phyloP scores from a whole-genome alignment of 2,113 vertebrate species.

The Zingel zingel region DNA sequence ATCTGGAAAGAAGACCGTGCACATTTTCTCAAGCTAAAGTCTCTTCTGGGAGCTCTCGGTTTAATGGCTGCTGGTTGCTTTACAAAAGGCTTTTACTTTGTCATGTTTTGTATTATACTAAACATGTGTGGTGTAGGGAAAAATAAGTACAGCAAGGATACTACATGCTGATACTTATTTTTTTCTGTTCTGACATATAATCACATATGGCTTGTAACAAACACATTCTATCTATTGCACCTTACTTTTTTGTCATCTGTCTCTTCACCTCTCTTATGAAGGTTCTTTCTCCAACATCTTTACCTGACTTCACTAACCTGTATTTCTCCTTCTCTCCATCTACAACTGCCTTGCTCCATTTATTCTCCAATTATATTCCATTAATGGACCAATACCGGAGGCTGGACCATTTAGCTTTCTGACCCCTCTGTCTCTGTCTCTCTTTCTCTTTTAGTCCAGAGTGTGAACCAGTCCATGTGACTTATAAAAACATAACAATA shows the following conservation, averaged over 20 bases:
- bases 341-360: conserved; percentile 48
- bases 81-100: conserved; percentile 18
- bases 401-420: conserved; percentile 35
- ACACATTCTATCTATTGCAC: not conserved
- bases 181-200: not conserved
- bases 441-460: not conserved
- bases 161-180: not conserved
- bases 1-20: conserved; percentile 13
- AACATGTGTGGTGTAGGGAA: not conserved
- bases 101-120: not conserved
- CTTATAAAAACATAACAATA: not conserved
- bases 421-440: conserved; percentile 14
- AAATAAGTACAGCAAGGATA: not conserved
- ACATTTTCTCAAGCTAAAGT: conserved; percentile 22
- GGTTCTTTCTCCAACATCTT: conserved; percentile 5
- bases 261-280: not conserved
- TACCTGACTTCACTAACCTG: conserved; percentile 1
- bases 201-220: not conserved
- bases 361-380: conserved; percentile 59
- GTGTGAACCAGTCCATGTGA: not conserved
- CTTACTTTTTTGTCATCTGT: not conserved
- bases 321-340: not conserved
- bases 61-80: conserved; percentile 35
- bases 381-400: conserved; percentile 36
- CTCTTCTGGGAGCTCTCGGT: conserved; percentile 32